Evolutionary conservation across 2,797 vertebrate genomes (phyloP).

Genomic region (Squalus acanthias): DNA sequence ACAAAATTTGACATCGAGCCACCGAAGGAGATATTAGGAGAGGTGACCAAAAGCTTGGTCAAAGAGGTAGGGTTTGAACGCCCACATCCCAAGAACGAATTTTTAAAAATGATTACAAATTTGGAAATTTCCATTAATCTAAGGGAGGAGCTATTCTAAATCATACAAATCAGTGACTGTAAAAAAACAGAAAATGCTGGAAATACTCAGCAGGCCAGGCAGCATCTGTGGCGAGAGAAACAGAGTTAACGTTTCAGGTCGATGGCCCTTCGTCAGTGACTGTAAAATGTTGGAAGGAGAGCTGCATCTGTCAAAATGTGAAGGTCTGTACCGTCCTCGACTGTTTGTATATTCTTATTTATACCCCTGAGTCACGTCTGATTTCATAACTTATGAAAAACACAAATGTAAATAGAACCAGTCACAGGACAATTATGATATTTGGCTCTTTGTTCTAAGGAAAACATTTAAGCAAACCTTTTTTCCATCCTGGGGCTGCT

Average conservation of each 20-base stretch:
- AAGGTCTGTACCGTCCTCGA: neutral
- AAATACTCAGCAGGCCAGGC: neutral
- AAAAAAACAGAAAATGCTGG: neutral
- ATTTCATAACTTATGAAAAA: neutral
- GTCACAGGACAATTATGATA: neutral
- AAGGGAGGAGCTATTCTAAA: neutral
- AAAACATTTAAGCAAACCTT: neutral
- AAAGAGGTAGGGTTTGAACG: neutral
- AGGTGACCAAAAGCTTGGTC: neutral
- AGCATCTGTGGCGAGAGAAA: neutral
- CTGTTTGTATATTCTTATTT: neutral
- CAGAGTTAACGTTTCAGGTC: neutral
- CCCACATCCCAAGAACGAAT: neutral
- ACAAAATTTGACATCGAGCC: neutral
- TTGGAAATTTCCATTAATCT: neutral
- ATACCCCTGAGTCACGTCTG: neutral
- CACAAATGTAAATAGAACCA: neutral
- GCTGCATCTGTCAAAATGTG: neutral
- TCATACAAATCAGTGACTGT: neutral
- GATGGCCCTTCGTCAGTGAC: neutral
- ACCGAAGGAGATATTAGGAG: neutral
- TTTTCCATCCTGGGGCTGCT: neutral
- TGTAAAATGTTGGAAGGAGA: neutral
- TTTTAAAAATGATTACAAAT: neutral
- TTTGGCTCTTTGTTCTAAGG: neutral